phyloP scores from a whole-genome alignment of 1,140 invertebrate genomes.

The Trichonephila clavipes region DNA sequence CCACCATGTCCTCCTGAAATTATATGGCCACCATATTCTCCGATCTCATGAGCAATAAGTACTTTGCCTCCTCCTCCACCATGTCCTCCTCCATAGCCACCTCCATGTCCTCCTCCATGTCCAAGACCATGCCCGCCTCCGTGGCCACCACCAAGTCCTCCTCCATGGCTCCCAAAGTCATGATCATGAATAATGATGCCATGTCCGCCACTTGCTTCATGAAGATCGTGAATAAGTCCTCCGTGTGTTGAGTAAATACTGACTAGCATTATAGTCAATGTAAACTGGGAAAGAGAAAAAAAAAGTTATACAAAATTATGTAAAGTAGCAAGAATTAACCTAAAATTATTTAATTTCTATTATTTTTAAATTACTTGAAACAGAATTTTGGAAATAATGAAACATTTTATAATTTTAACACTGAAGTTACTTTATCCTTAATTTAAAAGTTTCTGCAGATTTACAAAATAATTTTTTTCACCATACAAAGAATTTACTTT shows the following conservation, averaged over 20 bases:
- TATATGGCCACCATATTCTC: conserved; percentile 61
- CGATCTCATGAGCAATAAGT: conserved; percentile 69
- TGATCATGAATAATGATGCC: conserved; percentile 44
- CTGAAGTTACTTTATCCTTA: too few species aligned
- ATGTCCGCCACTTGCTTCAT: conserved; percentile 41
- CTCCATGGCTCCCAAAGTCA: conserved; percentile 38
- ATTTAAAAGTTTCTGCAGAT: too few species aligned
- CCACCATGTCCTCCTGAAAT: conserved; percentile 21
- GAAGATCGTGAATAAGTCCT: conserved; percentile 18
- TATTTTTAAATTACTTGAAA: too few species aligned
- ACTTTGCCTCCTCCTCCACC: conserved; percentile 60
- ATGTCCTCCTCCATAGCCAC: conserved; percentile 17
- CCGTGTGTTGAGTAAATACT: background rate
- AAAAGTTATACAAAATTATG: background rate
- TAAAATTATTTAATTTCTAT: too few species aligned
- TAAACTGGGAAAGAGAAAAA: background rate
- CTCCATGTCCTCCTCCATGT: conserved; percentile 28
- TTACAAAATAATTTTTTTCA: too few species aligned
- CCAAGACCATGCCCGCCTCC: conserved; percentile 24
- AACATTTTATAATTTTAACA: too few species aligned
- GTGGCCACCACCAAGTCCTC: conserved; percentile 32
- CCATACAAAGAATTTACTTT: too few species aligned
- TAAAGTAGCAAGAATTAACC: background rate
- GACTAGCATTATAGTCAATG: background rate
- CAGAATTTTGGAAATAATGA: too few species aligned